phyloP scores from a whole-genome alignment of 2,888 invertebrate species.

The Drosophila subquinaria region DNA sequence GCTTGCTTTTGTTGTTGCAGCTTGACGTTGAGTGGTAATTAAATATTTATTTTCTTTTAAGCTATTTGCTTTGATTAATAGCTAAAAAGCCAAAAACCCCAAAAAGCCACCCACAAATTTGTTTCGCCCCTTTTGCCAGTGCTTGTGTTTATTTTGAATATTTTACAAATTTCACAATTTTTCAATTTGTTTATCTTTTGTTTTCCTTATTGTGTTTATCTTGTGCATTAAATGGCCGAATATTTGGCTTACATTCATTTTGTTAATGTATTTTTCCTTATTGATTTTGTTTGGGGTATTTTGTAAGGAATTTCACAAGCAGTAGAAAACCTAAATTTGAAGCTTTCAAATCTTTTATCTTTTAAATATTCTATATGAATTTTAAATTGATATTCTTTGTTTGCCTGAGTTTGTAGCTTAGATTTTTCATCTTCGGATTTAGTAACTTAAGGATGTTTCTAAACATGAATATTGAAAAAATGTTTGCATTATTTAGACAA shows the following conservation, averaged over 20 bases:
- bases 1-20: constrained; percentile 34
- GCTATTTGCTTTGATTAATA: constrained; percentile 74
- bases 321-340: background rate
- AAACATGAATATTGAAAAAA: background rate
- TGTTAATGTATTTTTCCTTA: constrained; percentile 37
- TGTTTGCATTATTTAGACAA: background rate
- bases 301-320: constrained; percentile 1
- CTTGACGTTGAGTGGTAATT: constrained; percentile 63
- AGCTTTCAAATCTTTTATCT: constrained; percentile 1
- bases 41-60: constrained; percentile 68
- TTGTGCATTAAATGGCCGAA: constrained; percentile 19
- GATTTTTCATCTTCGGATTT: background rate
- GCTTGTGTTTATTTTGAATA: constrained; percentile 50
- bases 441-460: background rate
- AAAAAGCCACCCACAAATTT: background rate
- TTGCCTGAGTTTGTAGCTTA: background rate
- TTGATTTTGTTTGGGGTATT: constrained; percentile 10
- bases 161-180: constrained; percentile 36
- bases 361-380: background rate
- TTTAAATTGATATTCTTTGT: background rate
- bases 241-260: constrained; percentile 40
- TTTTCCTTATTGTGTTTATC: constrained; percentile 34
- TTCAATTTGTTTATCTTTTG: constrained; percentile 41
- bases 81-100: constrained; percentile 41
- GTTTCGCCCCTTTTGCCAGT: background rate